phyloP scores from a whole-genome alignment of 2,797 vertebrate species.

The Thalassophryne amazonica region DNA sequence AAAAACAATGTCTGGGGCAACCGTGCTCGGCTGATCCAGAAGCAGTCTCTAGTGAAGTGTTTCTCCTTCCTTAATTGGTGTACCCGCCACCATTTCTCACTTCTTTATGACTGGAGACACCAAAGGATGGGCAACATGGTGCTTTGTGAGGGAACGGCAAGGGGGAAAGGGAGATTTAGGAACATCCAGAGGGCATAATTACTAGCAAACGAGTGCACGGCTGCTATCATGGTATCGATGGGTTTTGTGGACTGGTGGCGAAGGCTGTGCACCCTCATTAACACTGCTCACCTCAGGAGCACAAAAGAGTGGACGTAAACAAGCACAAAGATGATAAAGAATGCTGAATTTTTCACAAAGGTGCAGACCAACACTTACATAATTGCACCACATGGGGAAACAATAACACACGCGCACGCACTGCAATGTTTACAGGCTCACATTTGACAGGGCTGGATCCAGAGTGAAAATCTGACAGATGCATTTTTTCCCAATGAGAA shows the following conservation, averaged over 20 bases:
- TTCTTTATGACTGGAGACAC: slow-evolving; percentile 10
- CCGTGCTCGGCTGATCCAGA: slow-evolving; percentile 50
- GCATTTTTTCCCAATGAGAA: no score
- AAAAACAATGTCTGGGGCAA: slow-evolving; percentile 32
- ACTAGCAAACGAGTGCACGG: slow-evolving; percentile 47
- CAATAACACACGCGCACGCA: no score
- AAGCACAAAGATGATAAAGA: slow-evolving; percentile 29
- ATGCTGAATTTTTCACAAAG: no score
- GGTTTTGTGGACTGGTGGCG: slow-evolving; percentile 43
- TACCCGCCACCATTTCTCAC: slow-evolving; percentile 20
- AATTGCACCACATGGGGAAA: no score
- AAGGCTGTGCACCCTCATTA: slow-evolving; percentile 59
- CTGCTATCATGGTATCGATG: slow-evolving; percentile 46
- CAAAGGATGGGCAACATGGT: slow-evolving; percentile 10
- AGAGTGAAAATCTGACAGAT: no score
- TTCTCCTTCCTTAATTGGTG: slow-evolving; percentile 66
- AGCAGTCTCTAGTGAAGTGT: slow-evolving; percentile 34
- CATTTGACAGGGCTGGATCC: no score
- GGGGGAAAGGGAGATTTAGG: slow-evolving; percentile 5
- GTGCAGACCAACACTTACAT: no score
- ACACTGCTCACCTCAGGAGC: slow-evolving; percentile 64
- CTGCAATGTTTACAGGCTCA: no score
- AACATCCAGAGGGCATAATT: slow-evolving; percentile 64
- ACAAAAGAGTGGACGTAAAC: slow-evolving; percentile 46
- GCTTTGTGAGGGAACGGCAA: neutral